Evolutionary conservation across 2,888 invertebrate genomes (phyloP), one percentile per base, ranked within the genome.

Genomic region (Clanis bilineata): DNA sequence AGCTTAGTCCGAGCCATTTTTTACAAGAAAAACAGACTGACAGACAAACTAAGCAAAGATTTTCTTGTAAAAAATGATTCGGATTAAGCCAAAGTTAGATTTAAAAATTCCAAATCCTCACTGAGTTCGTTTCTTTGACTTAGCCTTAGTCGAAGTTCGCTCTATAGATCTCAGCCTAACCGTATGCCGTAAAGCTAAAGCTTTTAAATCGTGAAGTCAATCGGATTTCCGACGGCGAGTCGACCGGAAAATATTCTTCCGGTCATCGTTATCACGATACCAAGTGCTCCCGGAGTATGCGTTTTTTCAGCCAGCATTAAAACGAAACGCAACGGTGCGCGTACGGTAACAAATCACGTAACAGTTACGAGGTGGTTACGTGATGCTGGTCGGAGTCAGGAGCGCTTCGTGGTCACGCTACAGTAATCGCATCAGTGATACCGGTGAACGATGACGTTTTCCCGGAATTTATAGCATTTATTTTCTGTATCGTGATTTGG

Each of bases 351-450:
- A 47, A 56, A 44, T 44, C 54, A 38, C 72, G 71, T 73, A 73
- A 74, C 71, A 21, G 73, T 78, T 78, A 72, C 71, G 73, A 67
- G 68, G 45, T 58, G 57, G 66, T 77, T 75, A 69, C 71, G 71
- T 68, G 66, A 66, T 57, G 44, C 44, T 21, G 56, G 65, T 44
- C 32, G 63, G 36, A 62, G 56, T 64, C 47, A 25, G 63, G 36
- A 62, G 69, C 66, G 72, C 68, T 59, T 65, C 56, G 59, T 43
- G 58, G 59, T 56, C 63, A 58, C 59, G 61, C 61, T 55, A 47
- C 41, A 32, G 18, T 32, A 39, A 43, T 32, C 36, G 12, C 22
- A 43, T 43, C 22, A 32, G 57, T 25, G 36, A 43, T 45, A 44
- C 22, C 22, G 18, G n/a, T n/a, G 36, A 36, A 36, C 12, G 18